Evolutionary conservation across 2,113 vertebrate genomes (phyloP).

Genomic region (Hoplias malabaricus): DNA sequence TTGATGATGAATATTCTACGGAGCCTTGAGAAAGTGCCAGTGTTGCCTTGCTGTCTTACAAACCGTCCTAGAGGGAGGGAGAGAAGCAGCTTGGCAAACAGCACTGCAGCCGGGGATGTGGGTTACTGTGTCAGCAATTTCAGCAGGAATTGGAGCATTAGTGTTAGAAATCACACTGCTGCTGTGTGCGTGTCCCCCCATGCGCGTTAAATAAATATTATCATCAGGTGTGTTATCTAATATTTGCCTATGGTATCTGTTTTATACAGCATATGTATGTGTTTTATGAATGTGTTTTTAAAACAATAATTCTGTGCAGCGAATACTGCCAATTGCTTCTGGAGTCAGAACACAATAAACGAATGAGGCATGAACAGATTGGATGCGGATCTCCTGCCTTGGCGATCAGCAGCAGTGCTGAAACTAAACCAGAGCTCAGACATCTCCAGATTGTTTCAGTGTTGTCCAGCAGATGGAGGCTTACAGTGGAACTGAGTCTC

Average conservation of each 20-base stretch:
- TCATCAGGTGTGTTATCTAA: not conserved
- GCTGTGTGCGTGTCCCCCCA: not conserved
- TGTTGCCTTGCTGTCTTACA: not conserved
- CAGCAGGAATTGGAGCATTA: constrained; percentile 51
- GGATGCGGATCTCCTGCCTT: not conserved
- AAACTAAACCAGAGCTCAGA: constrained; percentile 31
- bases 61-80: not conserved
- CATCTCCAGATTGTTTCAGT: constrained; percentile 10
- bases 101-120: constrained; percentile 32
- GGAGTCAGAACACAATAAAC: not conserved
- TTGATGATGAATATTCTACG: constrained; percentile 8
- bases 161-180: constrained; percentile 68
- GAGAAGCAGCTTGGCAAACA: constrained; percentile 17
- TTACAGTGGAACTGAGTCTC: no score
- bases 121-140: constrained; percentile 62
- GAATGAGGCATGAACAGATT: not conserved
- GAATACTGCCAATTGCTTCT: not conserved
- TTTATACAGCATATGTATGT: not conserved
- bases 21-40: constrained; percentile 8
- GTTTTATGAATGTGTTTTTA: not conserved
- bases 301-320: not conserved
- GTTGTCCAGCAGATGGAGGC: constrained; percentile 25
- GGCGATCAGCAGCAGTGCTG: constrained; percentile 12
- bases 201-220: constrained; percentile 1
- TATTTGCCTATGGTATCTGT: not conserved